Percentiles rank a stretch among this genome's conserved stretches.
Evolutionary conservation across 2,113 vertebrate genomes (phyloP).

Genomic region (Corythornis vintsioides): DNA sequence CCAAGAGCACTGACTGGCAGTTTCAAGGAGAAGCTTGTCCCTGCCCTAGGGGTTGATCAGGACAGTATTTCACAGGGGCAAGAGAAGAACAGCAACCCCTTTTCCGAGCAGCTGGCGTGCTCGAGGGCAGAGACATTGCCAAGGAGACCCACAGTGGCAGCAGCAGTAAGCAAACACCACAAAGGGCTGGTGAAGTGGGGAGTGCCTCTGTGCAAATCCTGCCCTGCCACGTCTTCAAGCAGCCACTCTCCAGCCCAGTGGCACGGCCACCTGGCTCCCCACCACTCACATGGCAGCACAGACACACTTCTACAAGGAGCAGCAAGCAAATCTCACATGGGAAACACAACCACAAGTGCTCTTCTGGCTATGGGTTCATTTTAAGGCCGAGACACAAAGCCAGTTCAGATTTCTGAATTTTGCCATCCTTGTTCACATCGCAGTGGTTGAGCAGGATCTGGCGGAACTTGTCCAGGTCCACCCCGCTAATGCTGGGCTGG

Average conservation of each 20-base stretch:
- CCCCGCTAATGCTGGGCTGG: constrained; percentile 89
- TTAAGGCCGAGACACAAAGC: constrained; percentile 93
- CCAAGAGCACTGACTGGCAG: not conserved
- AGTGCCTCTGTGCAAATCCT: not conserved
- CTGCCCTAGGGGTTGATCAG: not conserved
- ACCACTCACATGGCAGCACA: not conserved
- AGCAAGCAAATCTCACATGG: constrained; percentile 32
- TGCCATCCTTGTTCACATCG: constrained; percentile 93
- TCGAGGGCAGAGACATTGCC: not conserved
- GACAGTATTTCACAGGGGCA: not conserved
- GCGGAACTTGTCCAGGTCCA: constrained; percentile 90
- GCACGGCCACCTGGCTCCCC: not conserved
- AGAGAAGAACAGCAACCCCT: not conserved
- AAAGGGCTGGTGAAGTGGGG: not conserved
- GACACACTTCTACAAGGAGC: not conserved
- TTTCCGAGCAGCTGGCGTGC: not conserved
- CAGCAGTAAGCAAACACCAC: not conserved
- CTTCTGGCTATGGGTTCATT: constrained; percentile 64
- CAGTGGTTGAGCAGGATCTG: constrained; percentile 88
- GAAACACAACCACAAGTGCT: not conserved
- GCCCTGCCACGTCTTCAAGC: rapidly evolving
- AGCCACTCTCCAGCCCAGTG: not conserved
- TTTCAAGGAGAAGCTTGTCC: not conserved
- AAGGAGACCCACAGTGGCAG: not conserved
- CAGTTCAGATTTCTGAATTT: constrained; percentile 94